A percentile compares a stretch with the other conserved stretches of the same genome.
Evolutionary conservation across 2,888 invertebrate species (phyloP).

Genomic region (Tipula helvola): DNA sequence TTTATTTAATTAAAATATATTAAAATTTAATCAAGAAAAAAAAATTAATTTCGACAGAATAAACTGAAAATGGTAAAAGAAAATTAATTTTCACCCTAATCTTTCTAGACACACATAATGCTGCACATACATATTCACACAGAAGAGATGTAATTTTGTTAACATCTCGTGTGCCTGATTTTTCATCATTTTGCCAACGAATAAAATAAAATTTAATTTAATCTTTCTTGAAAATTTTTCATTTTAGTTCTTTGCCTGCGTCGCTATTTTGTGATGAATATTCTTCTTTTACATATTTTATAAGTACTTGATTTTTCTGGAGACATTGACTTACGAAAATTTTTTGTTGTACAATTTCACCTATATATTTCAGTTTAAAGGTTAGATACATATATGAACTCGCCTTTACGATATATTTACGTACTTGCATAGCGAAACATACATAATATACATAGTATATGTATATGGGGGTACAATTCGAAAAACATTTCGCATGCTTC

Average conservation of each 20-base stretch:
- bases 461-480: not conserved
- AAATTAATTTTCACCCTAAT: not conserved
- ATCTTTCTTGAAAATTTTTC: not conserved
- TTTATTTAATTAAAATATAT: conserved; percentile 4
- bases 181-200: not conserved
- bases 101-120: not conserved
- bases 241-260: not conserved
- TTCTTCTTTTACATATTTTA: not conserved
- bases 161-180: not conserved
- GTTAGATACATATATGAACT: not conserved
- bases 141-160: not conserved
- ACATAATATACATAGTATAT: not conserved
- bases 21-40: not conserved
- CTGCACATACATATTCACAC: not conserved
- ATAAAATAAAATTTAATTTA: not conserved
- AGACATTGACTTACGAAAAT: not conserved
- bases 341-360: not conserved
- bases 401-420: not conserved
- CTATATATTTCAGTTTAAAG: not conserved
- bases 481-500: not conserved
- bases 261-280: not conserved
- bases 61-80: not conserved
- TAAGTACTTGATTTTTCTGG: not conserved
- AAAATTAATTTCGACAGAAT: not conserved
- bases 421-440: too few species aligned